Base-by-base conservation (phyloP, 1,140 invertebrate species). In the Caligus rogercresseyi region DNA sequence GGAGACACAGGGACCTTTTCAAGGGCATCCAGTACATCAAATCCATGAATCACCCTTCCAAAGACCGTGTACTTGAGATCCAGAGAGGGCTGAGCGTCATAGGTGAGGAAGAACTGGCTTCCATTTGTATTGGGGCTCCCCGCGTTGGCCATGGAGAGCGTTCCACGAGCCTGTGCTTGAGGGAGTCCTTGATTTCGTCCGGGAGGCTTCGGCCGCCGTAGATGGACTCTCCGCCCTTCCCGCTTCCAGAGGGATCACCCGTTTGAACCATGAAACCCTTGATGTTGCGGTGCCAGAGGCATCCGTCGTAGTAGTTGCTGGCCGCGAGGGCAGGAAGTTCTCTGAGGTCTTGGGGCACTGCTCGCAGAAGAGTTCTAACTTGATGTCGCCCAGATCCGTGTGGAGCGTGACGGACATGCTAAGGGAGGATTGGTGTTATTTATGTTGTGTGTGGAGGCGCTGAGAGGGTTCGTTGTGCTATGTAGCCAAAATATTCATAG, bases 91-190 rank as follows among this genome's bases (percentile, higher is more conserved):
- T 98, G 92, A 65, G 90, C 83, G 3, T 79, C 82, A 74, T 96
- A 97, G 0, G 88, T 86, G 65, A 98, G 86, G 70, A 97, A 98
- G 75, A 98, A 98, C 73, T 98, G 94, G 69, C 89, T 93, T n/a
- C 83, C 86, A 79, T 98, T 98, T n/a, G 89, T 89, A 72, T 98
- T 94, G 14, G 91, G 89, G n/a, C 7, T 11, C 18, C 93, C 93
- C 77, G 89, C 96, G 71, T 95, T 98, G n/a, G 94, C 94, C 92
- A 98, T 96, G 14, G 91, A 96, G 0, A 98, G 75, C 54, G 88
- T 83, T 1, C 94, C 94, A 70, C 91, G 19, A 62, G 86, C 93
- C 21, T 89, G 72, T 98, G 94, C 74, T 93, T 96, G 43, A 98
- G 77, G 69, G 93, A 89, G 54, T 83, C 79, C 69, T 90, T 83